These are phyloP conservation scores for Crotalus horridus DNA, from an alignment of 2,113 vertebrate species.

Conservation along the genomic window DNA sequence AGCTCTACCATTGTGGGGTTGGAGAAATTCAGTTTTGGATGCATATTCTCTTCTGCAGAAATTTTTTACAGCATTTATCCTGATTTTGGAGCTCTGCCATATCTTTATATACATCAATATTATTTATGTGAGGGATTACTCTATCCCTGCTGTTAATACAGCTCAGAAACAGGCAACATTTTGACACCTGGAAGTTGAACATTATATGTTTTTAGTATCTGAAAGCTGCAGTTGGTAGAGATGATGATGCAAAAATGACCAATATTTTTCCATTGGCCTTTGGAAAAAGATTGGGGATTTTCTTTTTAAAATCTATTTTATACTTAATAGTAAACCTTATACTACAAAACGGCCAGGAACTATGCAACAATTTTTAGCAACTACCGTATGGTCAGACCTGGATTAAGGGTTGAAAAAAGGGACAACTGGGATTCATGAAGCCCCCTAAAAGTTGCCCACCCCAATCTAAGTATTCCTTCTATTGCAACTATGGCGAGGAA, in stretches of 20 bases:
- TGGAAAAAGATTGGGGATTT: background rate
- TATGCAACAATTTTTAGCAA: background rate
- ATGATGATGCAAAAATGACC: background rate
- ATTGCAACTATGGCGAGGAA: background rate
- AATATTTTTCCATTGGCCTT: background rate
- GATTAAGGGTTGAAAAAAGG: background rate
- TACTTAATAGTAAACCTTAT: background rate
- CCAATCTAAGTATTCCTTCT: background rate
- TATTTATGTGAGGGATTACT: background rate
- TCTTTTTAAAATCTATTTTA: background rate
- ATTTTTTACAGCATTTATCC: background rate
- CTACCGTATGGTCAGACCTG: background rate
- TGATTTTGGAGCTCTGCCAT: background rate
- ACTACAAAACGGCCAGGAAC: background rate
- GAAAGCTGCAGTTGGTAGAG: background rate
- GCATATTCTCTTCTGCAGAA: background rate
- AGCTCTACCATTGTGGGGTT: background rate
- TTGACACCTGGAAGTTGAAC: background rate
- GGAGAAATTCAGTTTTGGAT: background rate
- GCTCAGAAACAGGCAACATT: background rate
- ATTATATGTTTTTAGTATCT: background rate
- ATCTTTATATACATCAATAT: background rate
- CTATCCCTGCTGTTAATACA: background rate
- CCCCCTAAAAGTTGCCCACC: background rate
- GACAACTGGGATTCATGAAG: background rate